Base-by-base conservation (phyloP, 2,113 vertebrate genomes). In the Sporophila hypoxantha region DNA sequence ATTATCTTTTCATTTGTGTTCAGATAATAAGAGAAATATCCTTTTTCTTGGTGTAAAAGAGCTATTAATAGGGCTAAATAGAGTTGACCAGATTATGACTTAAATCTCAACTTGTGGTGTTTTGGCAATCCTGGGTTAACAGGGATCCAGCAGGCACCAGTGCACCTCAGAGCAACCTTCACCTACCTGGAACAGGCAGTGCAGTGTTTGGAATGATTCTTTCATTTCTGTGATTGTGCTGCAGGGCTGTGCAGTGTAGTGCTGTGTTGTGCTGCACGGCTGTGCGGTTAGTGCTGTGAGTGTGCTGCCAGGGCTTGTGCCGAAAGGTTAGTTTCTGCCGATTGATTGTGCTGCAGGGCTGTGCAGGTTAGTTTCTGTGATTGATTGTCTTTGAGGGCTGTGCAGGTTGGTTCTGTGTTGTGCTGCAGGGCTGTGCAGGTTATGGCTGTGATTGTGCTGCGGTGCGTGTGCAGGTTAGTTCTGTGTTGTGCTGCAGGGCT, bases 171-270 rank as follows among this genome's bases (percentile, higher is more conserved):
- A 80, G 27, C 36, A 15, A 1, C 37, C 46, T 69, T 74, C 12
- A 27, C 25, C 12, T 39, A 18, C 9, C 56, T 92, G 47, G 59
- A 70, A 59, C 2, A 44, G 3, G 25, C 13, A 6, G 11, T 46
- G 29, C 14, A n/a, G 17, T 46, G 49, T 49, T 34, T 59, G 57
- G 44, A 80, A 53, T 8, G 2, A 36, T 64, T 0, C 0, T 69
- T 61, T 61, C 8, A 57, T 73, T 50, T 71, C 44, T 68, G 34
- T 42, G n/a, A 41, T 30, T 17, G 17, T 67, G 22, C 46, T 55
- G 26, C 21, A 9, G 2, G 3, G 46, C 26, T 79, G 29, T 27
- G 37, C 32, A 30, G n/a, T n/a, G n/a, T n/a, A n/a, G n/a, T n/a
- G n/a, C n/a, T n/a, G n/a, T n/a, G n/a, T n/a, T n/a, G n/a, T n/a